Evolutionary conservation across 2,888 invertebrate genomes (phyloP), one percentile per base, ranked within the genome.

Genomic region (Sesia bembeciformis): DNA sequence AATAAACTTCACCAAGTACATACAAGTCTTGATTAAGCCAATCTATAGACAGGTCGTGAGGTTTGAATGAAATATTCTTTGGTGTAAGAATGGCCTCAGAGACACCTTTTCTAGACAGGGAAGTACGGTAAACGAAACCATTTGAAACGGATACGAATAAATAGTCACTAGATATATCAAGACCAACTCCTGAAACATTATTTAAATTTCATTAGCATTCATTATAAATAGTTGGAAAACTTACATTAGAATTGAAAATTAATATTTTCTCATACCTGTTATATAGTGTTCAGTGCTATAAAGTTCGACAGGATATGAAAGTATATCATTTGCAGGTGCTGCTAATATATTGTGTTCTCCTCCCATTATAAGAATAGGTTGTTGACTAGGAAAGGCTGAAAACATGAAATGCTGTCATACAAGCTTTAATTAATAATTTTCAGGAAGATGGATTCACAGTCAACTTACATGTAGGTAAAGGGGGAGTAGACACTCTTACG

Each of bases 21-120:
- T 97, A 98, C 3, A 98, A 87, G 56, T 95, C 93, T 58, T 94
- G 91, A 70, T 96, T 95, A 42, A 98, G 84, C 98, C 98, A 98
- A 78, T 98, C 98, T 0, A 97, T 92, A 1, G 95, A 94, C 5
- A 96, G 72, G 61, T 93, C 93, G 52, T 93, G 75, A 0, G 96
- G 95, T 57, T 90, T 90, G 70, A 93, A 93, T 52, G 91, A 89
- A 6, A 91, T 89, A 52, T 90, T 90, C 51, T 90, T 82, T 0
- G 93, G 91, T 3, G 91, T 86, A 0, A 93, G 78, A 46, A 94
- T 91, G 4, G 88, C 64, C 56, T 81, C 78, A n/a, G 83, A 76
- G 54, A 69, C 59, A 58, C 78, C 82, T 63, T 88, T 84, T 66
- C 80, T 84, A 49, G 84, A 81, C 43, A 92, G 72, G 0, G 90